phyloP scores from a whole-genome alignment of 1,140 invertebrate species.

The Aleiodes sp. region DNA sequence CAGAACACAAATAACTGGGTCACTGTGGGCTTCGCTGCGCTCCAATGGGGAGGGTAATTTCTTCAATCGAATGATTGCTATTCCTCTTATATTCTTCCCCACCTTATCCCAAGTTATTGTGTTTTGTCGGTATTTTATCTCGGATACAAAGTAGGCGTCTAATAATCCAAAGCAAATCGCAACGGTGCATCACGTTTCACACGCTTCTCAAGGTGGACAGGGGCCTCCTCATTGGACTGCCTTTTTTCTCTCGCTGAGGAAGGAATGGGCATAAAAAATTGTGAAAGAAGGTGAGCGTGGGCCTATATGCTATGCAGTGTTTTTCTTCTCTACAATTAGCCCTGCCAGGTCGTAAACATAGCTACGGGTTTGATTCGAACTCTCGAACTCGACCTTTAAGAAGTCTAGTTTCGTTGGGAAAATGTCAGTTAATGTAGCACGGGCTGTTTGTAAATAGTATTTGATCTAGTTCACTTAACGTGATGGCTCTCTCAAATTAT shows the following conservation, averaged over 20 bases:
- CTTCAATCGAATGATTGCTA: background rate
- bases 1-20: background rate
- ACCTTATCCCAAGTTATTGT: background rate
- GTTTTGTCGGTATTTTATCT: constrained; percentile 12
- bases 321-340: constrained; percentile 38
- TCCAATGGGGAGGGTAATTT: constrained; percentile 8
- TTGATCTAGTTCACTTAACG: constrained; percentile 5
- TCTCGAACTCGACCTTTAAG: constrained; percentile 56
- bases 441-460: background rate
- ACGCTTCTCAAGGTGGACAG: constrained; percentile 43
- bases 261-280: constrained; percentile 23
- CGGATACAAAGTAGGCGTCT: constrained; percentile 6
- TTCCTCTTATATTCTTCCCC: background rate
- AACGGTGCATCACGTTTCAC: constrained; percentile 36
- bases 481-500: too few relatives aligned
- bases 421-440: constrained; percentile 20
- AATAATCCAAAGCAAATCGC: constrained; percentile 16
- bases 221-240: background rate
- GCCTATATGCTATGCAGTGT: constrained; percentile 12
- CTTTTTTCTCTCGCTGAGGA: background rate
- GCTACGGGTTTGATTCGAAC: constrained; percentile 31
- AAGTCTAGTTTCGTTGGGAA: constrained; percentile 44
- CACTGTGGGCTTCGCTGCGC: background rate
- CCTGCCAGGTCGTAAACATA: constrained; percentile 23
- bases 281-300: constrained; percentile 40